These are phyloP conservation scores for Dendroctonus valens DNA, from an alignment of 1,140 invertebrate species.

Conservation along the genomic window DNA sequence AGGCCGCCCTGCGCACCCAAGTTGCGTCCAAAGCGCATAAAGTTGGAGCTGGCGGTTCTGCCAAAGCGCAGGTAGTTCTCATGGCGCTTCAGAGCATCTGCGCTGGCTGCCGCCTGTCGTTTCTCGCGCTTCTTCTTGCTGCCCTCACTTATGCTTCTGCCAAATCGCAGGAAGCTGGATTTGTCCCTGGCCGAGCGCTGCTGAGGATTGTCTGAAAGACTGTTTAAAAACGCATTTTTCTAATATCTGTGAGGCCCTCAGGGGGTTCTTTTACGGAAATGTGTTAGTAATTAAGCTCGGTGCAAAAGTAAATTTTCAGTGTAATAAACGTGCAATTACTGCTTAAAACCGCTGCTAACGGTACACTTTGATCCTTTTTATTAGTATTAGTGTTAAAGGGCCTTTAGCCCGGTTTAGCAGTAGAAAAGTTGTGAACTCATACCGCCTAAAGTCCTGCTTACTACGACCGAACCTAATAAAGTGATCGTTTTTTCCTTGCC, in stretches of 20 bases:
- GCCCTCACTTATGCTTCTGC: conserved; percentile 20
- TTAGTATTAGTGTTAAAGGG: neutral
- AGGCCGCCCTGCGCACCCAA: neutral
- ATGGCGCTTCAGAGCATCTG: conserved; percentile 22
- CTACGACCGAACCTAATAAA: conserved; percentile 38
- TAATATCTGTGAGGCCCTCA: neutral
- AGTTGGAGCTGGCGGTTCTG: conserved; percentile 33
- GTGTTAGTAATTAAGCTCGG: too few relatives aligned
- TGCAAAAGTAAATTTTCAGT: too few relatives aligned
- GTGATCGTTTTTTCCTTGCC: conserved; percentile 36
- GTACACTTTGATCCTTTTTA: too few relatives aligned
- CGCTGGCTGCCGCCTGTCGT: conserved; percentile 3
- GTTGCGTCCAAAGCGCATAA: conserved; percentile 33
- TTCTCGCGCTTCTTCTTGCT: conserved; percentile 23
- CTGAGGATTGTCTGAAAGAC: conserved; percentile 19
- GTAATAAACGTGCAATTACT: too few relatives aligned
- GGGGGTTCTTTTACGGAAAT: too few relatives aligned
- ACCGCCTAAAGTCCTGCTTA: conserved; percentile 34
- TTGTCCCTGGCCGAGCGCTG: conserved; percentile 23
- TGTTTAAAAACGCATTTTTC: neutral
- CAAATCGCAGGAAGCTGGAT: conserved; percentile 31
- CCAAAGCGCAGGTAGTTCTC: conserved; percentile 36
- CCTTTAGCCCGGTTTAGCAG: too few relatives aligned
- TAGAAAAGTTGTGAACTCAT: neutral
- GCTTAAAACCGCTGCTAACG: too few relatives aligned